Base-by-base conservation (phyloP, 2,797 vertebrate genomes). In the Acropternis orthonyx region DNA sequence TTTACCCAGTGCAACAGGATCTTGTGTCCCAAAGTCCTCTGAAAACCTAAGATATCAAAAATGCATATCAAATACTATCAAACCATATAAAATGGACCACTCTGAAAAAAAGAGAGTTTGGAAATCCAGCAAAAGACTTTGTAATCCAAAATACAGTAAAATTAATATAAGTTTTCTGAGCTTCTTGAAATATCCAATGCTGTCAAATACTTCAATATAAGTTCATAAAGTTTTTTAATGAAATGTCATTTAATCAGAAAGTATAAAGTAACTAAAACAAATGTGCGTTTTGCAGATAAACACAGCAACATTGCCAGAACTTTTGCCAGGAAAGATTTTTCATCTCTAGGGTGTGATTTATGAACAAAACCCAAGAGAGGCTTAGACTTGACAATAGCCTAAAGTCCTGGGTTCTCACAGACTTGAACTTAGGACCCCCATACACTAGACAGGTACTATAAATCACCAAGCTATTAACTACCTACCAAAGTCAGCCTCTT, bases 271-370 rank as follows among this genome's bases (percentile, higher is more conserved):
- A 48, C 52, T 52, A 32, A 92, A 93, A 91, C 63, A 71, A 92
- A 46, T 23, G 37, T 54, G 19, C 23, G 48, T 77, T 92, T 66
- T 80, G 37, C 43, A 77, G 54, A 21, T 24, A 92, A 91, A 92
- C 34, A 56, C 4, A 85, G 81, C 20, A 67, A 49, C 34, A 71
- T 22, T 83, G 88, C 75, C 84, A 93, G 77, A 80, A 92, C 23
- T 91, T 94, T 77, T 92, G 68, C 61, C 81, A 95, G 88, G 41
- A 91, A 79, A 36, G 21, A 92, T 91, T 93, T 96, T 74, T 96
- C 86, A 89, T 79, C 71, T 89, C 65, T 63, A 58, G 41, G 11
- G 16, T 75, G 65, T 91, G 72, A 97, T 96, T 96, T 91, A 95
- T 85, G 44, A 39, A 85, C 81, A 94, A 92, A 85, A 87, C 61